Percentiles rank a stretch among this genome's conserved stretches.
phyloP scores from a whole-genome alignment of 2,797 vertebrate species.

The Linurgus olivaceus region DNA sequence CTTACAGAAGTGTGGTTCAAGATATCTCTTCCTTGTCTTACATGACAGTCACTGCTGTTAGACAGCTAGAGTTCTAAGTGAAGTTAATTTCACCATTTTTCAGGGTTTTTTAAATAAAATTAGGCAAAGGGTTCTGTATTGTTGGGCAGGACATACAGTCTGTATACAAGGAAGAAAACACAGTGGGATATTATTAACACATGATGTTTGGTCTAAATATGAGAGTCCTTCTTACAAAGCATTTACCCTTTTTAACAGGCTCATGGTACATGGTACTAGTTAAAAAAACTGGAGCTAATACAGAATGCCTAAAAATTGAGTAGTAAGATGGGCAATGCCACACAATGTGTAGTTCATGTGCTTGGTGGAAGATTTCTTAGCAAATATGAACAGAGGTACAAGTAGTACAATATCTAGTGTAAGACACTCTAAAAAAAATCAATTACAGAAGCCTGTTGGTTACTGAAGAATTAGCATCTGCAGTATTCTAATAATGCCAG shows the following conservation, averaged over 20 bases:
- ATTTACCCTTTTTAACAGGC: not conserved
- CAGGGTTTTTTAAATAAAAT: not conserved
- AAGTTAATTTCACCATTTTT: not conserved
- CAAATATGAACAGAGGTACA: not conserved
- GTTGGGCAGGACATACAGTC: not conserved
- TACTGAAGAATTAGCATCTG: conserved; percentile 20
- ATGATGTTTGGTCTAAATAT: not conserved
- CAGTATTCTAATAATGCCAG: conserved; percentile 10
- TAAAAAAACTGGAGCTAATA: not conserved
- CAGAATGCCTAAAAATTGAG: not conserved
- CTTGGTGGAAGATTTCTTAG: not conserved
- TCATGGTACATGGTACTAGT: no score
- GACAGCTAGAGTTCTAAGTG: not conserved
- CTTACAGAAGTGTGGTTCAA: not conserved
- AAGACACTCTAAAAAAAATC: not conserved
- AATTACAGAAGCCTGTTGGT: not conserved
- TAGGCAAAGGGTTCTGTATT: not conserved
- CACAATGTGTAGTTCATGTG: not conserved
- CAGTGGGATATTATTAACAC: not conserved
- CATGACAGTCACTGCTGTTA: not conserved
- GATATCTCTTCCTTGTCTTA: not conserved
- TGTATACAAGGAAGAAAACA: not conserved
- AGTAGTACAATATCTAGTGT: not conserved
- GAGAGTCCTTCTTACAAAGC: not conserved
- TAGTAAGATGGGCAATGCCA: not conserved